Base-by-base conservation (phyloP, 2,888 invertebrate genomes). In the Caenorhabditis sinica region DNA sequence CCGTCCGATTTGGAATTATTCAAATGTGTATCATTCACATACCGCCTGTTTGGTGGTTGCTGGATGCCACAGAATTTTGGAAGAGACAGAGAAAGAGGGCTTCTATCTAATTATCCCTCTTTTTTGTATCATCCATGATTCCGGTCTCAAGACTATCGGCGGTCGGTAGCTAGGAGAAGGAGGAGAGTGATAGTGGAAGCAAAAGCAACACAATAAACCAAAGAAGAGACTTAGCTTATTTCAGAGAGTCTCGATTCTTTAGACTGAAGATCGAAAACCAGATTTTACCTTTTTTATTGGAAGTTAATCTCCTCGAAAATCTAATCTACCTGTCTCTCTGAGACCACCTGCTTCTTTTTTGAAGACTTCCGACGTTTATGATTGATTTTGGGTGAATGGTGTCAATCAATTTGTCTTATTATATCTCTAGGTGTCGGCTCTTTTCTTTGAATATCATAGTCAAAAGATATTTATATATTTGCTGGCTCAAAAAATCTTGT, bases 1-100 rank as follows among this genome's bases (percentile, higher is more conserved):
- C 80, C 80, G 72, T 80, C 80, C 80, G 72, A 80, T 66, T 80
- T 80, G 80, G 80, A 80, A 72, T 80, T 80, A 72, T 80, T 80
- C 80, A 80, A 80, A 80, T 72, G 72, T 80, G 72, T 80, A 80
- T 80, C 80, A 72, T 60, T 80, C 72, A 53, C 58, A 53, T 49
- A 49, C 49, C 49, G 49, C 20, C 49, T 49, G 66, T 66, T 56
- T 63, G 45, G n/a, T n/a, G n/a, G 58, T 66, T 80, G 65, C 72
- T 72, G 43, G 65, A 61, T 43, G 65, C 72, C 80, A 71, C 43
- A 20, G 40, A 69, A 56, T 56, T 75, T 72, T 43, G 30, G 20
- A 20, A 11, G 2, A 13, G 40, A 40, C 2, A 40, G 40, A 40
- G 13, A 40, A 11, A 40, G 40, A 40, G 20, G 49, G 49, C 66